phyloP scores from a whole-genome alignment of 92 coral and sea anemone genomes.

The Palythoa caribaeorum region DNA sequence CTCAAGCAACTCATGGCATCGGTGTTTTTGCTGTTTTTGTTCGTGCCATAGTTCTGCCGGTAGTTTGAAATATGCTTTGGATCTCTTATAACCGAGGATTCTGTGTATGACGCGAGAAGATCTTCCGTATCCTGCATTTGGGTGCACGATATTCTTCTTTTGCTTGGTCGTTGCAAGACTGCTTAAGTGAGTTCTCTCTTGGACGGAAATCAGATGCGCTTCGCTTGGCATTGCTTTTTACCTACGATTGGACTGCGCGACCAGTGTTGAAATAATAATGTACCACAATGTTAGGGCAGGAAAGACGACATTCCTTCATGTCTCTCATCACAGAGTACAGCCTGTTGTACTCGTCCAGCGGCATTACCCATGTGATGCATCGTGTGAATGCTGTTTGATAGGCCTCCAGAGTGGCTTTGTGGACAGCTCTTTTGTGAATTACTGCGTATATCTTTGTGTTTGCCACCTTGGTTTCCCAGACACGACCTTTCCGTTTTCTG shows the following conservation, averaged over 20 bases:
- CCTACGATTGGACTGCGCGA: constrained; percentile 49
- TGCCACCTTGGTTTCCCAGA: background rate
- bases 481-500: constrained; percentile 19
- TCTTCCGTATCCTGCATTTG: constrained; percentile 43
- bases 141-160: constrained; percentile 48
- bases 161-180: constrained; percentile 31
- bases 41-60: constrained; percentile 51
- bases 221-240: constrained; percentile 47
- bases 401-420: constrained; percentile 45
- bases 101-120: constrained; percentile 33
- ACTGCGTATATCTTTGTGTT: constrained; percentile 27
- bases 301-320: constrained; percentile 17
- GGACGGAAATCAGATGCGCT: constrained; percentile 31
- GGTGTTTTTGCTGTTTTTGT: constrained; percentile 29
- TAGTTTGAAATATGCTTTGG: constrained; percentile 52
- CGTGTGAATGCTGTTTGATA: constrained; percentile 50
- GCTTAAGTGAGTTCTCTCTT: constrained; percentile 48
- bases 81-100: constrained; percentile 50
- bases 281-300: constrained; percentile 30
- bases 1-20: constrained; percentile 58
- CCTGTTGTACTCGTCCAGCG: constrained; percentile 48
- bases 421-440: constrained; percentile 49
- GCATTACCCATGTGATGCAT: constrained; percentile 57
- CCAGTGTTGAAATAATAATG: constrained; percentile 60
- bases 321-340: constrained; percentile 32